phyloP scores from a whole-genome alignment of 2,888 invertebrate species.

The Pyrgus malvae region DNA sequence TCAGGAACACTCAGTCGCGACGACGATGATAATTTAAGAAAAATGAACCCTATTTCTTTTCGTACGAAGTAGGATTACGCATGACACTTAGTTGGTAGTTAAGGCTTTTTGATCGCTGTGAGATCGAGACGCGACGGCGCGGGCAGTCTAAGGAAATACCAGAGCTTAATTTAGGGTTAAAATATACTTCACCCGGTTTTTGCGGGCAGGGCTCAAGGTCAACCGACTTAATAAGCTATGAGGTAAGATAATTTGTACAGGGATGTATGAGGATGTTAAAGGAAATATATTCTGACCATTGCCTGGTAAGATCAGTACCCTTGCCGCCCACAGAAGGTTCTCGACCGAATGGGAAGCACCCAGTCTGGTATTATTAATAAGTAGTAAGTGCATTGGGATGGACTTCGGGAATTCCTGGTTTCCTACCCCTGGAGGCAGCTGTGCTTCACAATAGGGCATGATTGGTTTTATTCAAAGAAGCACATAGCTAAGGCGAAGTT shows the following conservation, averaged over 20 bases:
- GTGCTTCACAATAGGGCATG: too few species aligned
- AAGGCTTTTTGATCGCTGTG: slow-evolving; percentile 35
- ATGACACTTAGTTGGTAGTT: slow-evolving; percentile 17
- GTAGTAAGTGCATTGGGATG: too few species aligned
- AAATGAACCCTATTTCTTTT: slow-evolving; percentile 31
- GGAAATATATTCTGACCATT: too few species aligned
- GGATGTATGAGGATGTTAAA: too few species aligned
- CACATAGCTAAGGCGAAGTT: too few species aligned
- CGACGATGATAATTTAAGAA: not conserved
- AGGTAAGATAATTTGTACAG: not conserved
- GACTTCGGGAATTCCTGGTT: too few species aligned
- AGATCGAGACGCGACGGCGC: slow-evolving; percentile 66
- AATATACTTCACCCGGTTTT: slow-evolving; percentile 59
- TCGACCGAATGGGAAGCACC: too few species aligned
- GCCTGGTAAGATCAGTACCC: too few species aligned
- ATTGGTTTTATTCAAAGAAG: too few species aligned
- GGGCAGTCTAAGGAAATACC: slow-evolving; percentile 54
- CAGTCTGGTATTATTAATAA: too few species aligned
- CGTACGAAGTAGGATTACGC: slow-evolving; percentile 29
- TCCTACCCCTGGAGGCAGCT: too few species aligned
- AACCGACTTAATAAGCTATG: slow-evolving; percentile 32
- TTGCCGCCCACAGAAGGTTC: too few species aligned
- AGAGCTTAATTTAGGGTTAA: slow-evolving; percentile 69
- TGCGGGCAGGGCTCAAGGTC: slow-evolving; percentile 58
- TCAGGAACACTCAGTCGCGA: not conserved